Base-by-base conservation (phyloP, 2,888 invertebrate species). In the Acronicta psi region DNA sequence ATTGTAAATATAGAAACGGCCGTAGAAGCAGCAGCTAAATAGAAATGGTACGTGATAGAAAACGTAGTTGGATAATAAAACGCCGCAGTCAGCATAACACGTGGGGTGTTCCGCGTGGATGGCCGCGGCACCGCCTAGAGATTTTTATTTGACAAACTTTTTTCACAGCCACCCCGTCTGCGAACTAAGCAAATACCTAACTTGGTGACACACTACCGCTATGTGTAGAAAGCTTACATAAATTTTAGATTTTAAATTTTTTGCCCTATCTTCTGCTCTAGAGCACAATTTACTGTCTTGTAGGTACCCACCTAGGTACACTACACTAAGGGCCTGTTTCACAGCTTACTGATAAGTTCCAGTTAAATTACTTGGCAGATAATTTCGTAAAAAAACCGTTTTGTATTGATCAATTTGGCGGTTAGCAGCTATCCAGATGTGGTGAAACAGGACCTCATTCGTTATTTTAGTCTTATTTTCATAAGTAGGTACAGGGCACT, bases 71-170 rank as follows among this genome's bases (percentile, higher is more conserved):
- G 80, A 81, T 81, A 85, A 85, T 83, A 87, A 88, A 88, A 80
- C 70, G 71, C 77, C 75, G 73, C 69, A 84, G 89, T 88, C 87
- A 87, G 86, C 86, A 80, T 79, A 85, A 86, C 90, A 85, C 85
- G 84, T 84, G 79, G 89, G 89, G 90, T 80, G 86, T 78, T 82
- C 76, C 87, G 84, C 83, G 81, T 77, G 82, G 85, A 81, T 80
- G 81, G 80, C 75, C 75, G 83, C 81, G 80, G 83, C 77, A 79
- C 59, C 77, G 79, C 80, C 79, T 82, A 80, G 82, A 89, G 89
- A 87, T 90, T 92, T 91, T 90, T 91, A 90, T 93, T 92, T 91
- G 89, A 90, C 84, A 83, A 91, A 90, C 90, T 92, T 92, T 92
- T 92, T 89, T 83, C 84, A 80, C 80, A 77, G 75, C 88, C 90